Evolutionary conservation across 2,888 invertebrate species (phyloP), one percentile per base, ranked within the genome.

Genomic region (Melikaiella ostensackeni): DNA sequence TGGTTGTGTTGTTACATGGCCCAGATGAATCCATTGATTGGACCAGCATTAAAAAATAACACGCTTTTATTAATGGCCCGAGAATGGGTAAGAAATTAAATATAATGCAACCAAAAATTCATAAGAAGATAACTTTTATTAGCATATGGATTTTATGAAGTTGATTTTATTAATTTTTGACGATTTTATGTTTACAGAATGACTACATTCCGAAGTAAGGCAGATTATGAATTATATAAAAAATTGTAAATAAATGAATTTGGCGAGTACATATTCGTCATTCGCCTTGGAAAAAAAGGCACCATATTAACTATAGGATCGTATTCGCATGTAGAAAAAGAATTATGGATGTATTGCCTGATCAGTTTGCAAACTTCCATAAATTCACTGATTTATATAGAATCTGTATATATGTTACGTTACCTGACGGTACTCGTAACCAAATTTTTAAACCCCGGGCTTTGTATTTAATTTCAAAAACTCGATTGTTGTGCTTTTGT

Each of bases 1-100:
- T 98, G 97, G 98, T 92, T 98, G 84, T 97, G 97, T 88, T 97
- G 97, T 84, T 98, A 97, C 90, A 95, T 98, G 95, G 95, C 97
- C 6, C 98, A 98, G 92, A 97, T 98, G 97, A 98, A 98, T 92
- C 98, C 98, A 0, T 92, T 98, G 75, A 95, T 98, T 82, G 98
- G 97, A 38, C 98, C 97, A 75, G 95, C 95, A 92, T 92, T 98
- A 7, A 93, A 93, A 84, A 94, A 94, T 84, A 93, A 94, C 61
- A 95, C 96, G 0, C 92, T 97, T 77, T 92, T 96, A 81, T 93
- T 97, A 90, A 96, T 97, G 92, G 94, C 96, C n/a, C 93, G 92
- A 79, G 94, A 95, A 92, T 97, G 97, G 97, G 96, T 96, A 93
- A 93, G 92, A 19, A 50, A 30, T 30, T 30, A 30, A 30, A 30